These are phyloP conservation scores for Pseudochaenichthys georgianus DNA, from an alignment of 2,797 vertebrate genomes.

Conservation along the genomic window DNA sequence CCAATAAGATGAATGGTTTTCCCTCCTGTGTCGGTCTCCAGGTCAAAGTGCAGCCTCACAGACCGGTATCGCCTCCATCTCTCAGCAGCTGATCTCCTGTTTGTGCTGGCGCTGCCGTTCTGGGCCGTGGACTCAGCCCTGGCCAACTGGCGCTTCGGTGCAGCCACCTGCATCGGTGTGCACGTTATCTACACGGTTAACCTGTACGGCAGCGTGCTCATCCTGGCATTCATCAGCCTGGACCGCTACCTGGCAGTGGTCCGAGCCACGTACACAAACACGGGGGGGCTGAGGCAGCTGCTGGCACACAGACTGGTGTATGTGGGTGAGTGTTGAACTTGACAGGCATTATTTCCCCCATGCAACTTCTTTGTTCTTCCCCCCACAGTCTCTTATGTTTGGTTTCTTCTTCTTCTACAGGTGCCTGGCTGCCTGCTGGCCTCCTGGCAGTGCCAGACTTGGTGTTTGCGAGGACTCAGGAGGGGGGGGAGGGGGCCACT, in stretches of 20 bases:
- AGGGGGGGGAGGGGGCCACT: conserved; percentile 80
- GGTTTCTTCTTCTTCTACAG: conserved; percentile 39
- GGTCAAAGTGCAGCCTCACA: conserved; percentile 93
- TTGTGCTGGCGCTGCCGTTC: conserved; percentile 96
- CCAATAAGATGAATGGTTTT: neutral
- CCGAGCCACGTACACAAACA: conserved; percentile 95
- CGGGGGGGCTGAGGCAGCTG: conserved; percentile 90
- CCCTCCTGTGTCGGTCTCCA: conserved; percentile 13
- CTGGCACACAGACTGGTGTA: conserved; percentile 94
- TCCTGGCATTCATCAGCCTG: conserved; percentile 98
- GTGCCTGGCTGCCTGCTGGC: conserved; percentile 87
- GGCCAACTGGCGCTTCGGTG: conserved; percentile 92
- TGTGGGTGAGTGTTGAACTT: conserved; percentile 85
- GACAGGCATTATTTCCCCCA: neutral
- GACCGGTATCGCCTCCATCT: conserved; percentile 97
- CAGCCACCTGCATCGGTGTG: conserved; percentile 89
- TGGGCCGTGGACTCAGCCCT: conserved; percentile 94
- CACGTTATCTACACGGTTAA: conserved; percentile 98
- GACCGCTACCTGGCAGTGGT: conserved; percentile 98
- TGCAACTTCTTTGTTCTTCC: neutral
- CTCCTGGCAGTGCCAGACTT: conserved; percentile 94
- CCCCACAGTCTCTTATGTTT: conserved; percentile 1
- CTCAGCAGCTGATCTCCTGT: conserved; percentile 96
- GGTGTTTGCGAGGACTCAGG: conserved; percentile 88
- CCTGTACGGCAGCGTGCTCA: conserved; percentile 96